Conservation (phyloP, 2,113 vertebrate species). For the Ceratotherium simum region DNA sequence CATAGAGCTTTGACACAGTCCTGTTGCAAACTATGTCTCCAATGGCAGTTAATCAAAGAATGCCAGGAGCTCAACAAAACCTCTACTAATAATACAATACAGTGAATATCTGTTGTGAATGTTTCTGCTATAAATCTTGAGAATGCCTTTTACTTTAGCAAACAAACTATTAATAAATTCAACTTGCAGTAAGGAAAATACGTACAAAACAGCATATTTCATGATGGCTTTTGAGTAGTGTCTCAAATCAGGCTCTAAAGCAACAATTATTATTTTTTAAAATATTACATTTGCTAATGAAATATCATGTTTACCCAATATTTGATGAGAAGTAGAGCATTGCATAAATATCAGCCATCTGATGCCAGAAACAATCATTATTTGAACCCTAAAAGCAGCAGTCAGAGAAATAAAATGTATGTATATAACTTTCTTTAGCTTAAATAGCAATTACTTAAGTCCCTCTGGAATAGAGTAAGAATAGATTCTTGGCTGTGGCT, state of each 20-base stretch:
- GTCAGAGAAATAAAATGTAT: constrained; percentile 6
- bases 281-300: constrained; percentile 65
- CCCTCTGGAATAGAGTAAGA: constrained; percentile 43
- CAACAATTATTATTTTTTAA: constrained; percentile 56
- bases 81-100: constrained; percentile 78
- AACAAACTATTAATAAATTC: constrained; percentile 82
- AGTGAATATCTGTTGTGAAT: constrained; percentile 74
- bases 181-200: constrained; percentile 73
- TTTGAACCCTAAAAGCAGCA: background rate
- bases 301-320: background rate
- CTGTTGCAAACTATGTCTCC: constrained; percentile 82
- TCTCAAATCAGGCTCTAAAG: constrained; percentile 58
- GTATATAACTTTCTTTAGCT: constrained; percentile 8
- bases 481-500: background rate
- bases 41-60: constrained; percentile 85
- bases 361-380: background rate
- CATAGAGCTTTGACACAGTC: constrained; percentile 77
- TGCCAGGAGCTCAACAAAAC: constrained; percentile 84
- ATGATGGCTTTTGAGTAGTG: constrained; percentile 63
- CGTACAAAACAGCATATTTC: constrained; percentile 68
- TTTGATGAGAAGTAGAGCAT: constrained; percentile 47
- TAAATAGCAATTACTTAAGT: constrained; percentile 43
- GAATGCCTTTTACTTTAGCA: constrained; percentile 81
- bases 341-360: constrained; percentile 43
- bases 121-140: constrained; percentile 84